Percentiles rank a stretch among this genome's conserved stretches.
Conservation (phyloP, 2,797 vertebrate species). For the Mormyrops boulengeri region DNA sequence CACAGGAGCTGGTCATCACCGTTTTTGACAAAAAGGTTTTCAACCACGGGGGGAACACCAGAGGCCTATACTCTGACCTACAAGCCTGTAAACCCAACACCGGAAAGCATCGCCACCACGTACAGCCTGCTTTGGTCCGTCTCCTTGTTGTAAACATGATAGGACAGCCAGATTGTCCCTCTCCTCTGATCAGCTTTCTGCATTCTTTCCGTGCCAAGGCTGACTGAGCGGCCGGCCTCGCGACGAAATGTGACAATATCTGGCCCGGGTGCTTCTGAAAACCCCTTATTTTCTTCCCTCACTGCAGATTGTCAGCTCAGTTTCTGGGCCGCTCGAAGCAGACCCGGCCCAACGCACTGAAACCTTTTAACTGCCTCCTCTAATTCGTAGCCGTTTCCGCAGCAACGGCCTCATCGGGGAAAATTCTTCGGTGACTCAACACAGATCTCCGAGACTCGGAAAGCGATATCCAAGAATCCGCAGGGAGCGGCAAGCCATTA, state of each 20-base stretch:
- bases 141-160: conserved; percentile 27
- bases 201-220: conserved; percentile 16
- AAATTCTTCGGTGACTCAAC: conserved; percentile 14
- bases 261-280: not conserved
- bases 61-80: not conserved
- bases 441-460: not conserved
- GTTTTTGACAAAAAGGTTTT: not conserved
- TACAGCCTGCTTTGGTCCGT: conserved; percentile 19
- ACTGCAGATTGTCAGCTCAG: not conserved
- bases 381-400: conserved; percentile 19
- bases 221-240: conserved; percentile 3
- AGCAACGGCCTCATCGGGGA: conserved; percentile 3
- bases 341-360: conserved; percentile 19
- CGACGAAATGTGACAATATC: conserved; percentile 19
- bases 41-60: not conserved
- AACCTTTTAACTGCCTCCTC: conserved; percentile 5
- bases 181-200: conserved; percentile 20
- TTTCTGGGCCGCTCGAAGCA: conserved; percentile 7
- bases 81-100: conserved; percentile 20
- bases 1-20: not conserved
- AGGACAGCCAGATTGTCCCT: conserved; percentile 11
- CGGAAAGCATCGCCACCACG: not conserved
- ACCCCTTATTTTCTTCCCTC: not conserved
- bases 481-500: conserved; percentile 8
- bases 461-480: conserved; percentile 11